Evolutionary conservation across 2,113 vertebrate genomes (phyloP).

Genomic region (Sapayoa aenigma): DNA sequence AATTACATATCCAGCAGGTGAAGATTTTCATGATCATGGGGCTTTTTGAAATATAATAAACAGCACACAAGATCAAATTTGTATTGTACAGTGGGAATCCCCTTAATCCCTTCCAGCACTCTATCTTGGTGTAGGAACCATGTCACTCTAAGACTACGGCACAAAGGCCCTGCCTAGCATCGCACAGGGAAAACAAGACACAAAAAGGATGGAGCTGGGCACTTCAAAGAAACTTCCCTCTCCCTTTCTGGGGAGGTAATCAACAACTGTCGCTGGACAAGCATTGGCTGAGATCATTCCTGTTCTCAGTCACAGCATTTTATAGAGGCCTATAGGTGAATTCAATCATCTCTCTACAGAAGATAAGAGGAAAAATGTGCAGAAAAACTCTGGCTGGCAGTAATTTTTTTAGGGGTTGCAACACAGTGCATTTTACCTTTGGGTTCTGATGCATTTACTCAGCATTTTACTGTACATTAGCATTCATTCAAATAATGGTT

Average conservation of each 20-base stretch:
- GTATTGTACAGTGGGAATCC: neutral
- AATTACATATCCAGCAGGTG: neutral
- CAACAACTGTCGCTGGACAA: neutral
- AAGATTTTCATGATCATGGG: neutral
- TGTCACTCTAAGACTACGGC: accelerated
- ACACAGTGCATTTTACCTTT: neutral
- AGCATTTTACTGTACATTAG: neutral
- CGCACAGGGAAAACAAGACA: neutral
- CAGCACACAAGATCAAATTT: neutral
- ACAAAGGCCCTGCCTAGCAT: neutral
- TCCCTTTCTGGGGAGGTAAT: too few relatives aligned
- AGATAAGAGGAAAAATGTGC: neutral
- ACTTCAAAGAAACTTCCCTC: neutral
- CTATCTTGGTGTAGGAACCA: neutral
- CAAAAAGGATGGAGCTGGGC: neutral
- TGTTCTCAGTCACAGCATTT: neutral
- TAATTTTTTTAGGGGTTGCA: neutral
- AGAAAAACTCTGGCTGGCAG: neutral
- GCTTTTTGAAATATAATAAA: neutral
- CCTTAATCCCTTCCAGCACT: neutral
- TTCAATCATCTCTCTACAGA: neutral
- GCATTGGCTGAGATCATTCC: neutral
- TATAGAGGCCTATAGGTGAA: neutral
- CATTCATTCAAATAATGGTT: neutral
- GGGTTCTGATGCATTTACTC: neutral